These are phyloP conservation scores for Rapana venosa DNA, from an alignment of 2,888 invertebrate genomes.

Conservation along the genomic window DNA sequence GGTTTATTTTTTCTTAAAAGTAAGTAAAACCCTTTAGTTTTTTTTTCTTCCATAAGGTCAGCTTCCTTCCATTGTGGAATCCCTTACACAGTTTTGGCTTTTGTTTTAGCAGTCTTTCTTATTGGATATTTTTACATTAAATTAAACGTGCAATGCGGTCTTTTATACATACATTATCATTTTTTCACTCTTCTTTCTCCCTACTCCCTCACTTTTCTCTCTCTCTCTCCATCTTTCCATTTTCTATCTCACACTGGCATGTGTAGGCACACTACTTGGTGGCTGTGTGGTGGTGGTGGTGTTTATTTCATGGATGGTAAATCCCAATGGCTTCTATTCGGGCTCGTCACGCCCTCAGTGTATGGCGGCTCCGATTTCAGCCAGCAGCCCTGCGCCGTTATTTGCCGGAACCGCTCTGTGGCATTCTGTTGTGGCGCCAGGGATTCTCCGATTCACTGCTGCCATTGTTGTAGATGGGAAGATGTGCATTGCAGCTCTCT, in stretches of 20 bases:
- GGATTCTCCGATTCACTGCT: background rate
- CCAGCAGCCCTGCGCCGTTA: conserved; percentile 17
- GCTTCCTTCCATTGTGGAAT: no score
- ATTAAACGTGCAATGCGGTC: no score
- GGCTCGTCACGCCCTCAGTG: conserved; percentile 25
- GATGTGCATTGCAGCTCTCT: conserved; percentile 25
- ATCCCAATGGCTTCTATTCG: conserved; percentile 39
- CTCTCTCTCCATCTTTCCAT: conserved; percentile 24
- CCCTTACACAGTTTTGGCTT: no score
- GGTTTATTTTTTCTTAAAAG: no score
- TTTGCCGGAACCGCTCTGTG: conserved; percentile 29
- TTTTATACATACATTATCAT: no score
- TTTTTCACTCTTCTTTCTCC: no score
- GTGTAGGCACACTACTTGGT: conserved; percentile 12
- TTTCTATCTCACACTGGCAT: background rate
- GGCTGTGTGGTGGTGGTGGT: no score
- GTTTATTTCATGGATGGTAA: conserved; percentile 43
- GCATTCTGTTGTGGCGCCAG: conserved; percentile 33
- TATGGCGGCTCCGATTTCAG: conserved; percentile 20
- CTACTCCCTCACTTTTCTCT: background rate
- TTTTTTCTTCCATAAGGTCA: no score
- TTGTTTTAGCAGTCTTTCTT: no score
- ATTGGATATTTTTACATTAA: no score
- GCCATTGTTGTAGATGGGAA: conserved; percentile 33
- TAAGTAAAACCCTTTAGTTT: no score